Evolutionary conservation across 2,888 invertebrate genomes (phyloP).

Genomic region (Venustoraphidia nigricollis): DNA sequence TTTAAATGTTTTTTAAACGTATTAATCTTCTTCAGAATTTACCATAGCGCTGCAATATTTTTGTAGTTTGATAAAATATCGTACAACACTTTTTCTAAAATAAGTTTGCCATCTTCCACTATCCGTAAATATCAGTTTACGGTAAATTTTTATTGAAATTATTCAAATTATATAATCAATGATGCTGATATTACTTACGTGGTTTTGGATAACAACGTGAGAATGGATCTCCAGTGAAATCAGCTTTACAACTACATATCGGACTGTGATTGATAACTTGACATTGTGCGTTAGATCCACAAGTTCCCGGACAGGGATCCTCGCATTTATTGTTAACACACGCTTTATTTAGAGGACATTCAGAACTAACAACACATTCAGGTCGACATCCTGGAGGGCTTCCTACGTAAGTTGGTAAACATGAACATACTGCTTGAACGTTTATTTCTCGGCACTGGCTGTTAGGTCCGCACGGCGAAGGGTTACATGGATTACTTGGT

Average conservation of each 20-base stretch:
- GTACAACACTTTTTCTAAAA: neutral
- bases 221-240: conserved; percentile 46
- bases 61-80: neutral
- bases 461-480: conserved; percentile 72
- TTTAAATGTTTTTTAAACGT: too few relatives aligned
- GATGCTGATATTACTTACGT: conserved; percentile 17
- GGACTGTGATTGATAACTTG: conserved; percentile 38
- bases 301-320: conserved; percentile 50
- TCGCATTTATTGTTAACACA: conserved; percentile 59
- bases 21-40: too few relatives aligned
- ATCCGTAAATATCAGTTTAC: neutral
- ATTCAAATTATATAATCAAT: conserved; percentile 8
- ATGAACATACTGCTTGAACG: conserved; percentile 30
- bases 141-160: neutral
- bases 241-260: conserved; percentile 38
- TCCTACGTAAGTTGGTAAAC: conserved; percentile 29
- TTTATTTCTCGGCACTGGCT: conserved; percentile 61
- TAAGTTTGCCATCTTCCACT: neutral
- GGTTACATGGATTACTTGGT: conserved; percentile 45
- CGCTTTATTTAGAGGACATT: conserved; percentile 55
- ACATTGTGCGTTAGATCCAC: conserved; percentile 41
- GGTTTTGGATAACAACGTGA: conserved; percentile 22
- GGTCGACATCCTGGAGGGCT: conserved; percentile 56
- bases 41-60: neutral
- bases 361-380: conserved; percentile 63